Base-by-base conservation (phyloP, 2,113 vertebrate species). In the Rhinolophus ferrumequinum region DNA sequence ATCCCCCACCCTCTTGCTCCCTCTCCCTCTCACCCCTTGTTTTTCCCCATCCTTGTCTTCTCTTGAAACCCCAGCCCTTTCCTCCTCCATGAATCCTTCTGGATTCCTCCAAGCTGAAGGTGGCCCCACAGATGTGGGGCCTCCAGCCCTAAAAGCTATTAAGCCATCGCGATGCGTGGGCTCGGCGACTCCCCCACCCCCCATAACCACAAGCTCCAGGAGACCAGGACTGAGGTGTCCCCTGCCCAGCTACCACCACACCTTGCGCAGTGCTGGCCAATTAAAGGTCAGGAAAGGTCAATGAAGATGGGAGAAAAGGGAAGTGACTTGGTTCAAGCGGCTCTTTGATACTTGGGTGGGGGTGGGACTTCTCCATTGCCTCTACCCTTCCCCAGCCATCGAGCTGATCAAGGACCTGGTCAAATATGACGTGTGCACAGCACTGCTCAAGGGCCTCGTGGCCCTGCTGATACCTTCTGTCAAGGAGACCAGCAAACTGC, bases 381-480 rank as follows among this genome's bases (percentile, higher is more conserved):
- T 92, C 76, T 94, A 38, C 2, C 70, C 1, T 77, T 52, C 76
- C 95, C 24, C 87, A 99, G 99, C 98, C 90, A 95, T 98, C 41
- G 98, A 98, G 92, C 96, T 99, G 60, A 99, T 99, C 84, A 98
- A 95, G 95, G 98, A 98, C 33, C 98, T 99, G 21, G 98, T 96
- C 97, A 69, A 94, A 77, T 98, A 94, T 1, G 98, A 98, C 4
- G 95, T 99, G n/a, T 98, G 95, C 62, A 38, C 93, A 0, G 44
- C 86, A 0, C 97, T 99, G 58, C 98, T 99, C 62, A 95, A 95
- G 33, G 98, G 98, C 85, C 97, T 99, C 2, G 98, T 99, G 79
- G 86, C 79, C 1, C 95, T 99, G 38, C 98, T 99, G 92, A 99
- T 93, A 38, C 98, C 99, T 0, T 22, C 96, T 0, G 2, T 95